Evolutionary conservation across 2,113 vertebrate genomes (phyloP).

Genomic region (Rhabdomys dilectus): DNA sequence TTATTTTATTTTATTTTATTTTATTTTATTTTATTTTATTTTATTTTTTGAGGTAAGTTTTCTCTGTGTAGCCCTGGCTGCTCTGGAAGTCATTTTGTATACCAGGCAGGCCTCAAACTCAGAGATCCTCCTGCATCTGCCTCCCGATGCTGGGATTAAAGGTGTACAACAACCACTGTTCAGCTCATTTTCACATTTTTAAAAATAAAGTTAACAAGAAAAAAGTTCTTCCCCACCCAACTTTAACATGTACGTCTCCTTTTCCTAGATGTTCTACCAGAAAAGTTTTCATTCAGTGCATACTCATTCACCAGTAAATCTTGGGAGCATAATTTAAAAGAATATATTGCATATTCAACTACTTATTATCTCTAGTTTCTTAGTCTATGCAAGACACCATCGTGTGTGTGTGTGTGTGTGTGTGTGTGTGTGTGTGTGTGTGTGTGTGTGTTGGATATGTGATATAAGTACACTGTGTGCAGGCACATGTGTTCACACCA

Average conservation of each 20-base stretch:
- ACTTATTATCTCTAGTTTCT: neutral
- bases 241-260: neutral
- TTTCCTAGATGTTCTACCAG: slow-evolving; percentile 11
- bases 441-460: neutral
- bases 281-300: neutral
- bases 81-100: neutral
- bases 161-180: neutral
- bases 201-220: neutral
- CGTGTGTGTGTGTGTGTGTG: no score
- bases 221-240: neutral
- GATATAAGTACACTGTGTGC: neutral
- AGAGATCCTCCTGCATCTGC: neutral
- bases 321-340: neutral
- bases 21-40: neutral
- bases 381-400: neutral
- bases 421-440: no score
- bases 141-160: neutral
- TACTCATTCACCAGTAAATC: neutral
- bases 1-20: neutral
- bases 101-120: neutral
- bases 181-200: neutral
- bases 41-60: neutral
- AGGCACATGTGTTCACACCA: neutral
- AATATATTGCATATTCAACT: neutral
- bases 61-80: neutral